phyloP scores from a whole-genome alignment of 2,113 vertebrate species.

The Microcebus tavaratra region DNA sequence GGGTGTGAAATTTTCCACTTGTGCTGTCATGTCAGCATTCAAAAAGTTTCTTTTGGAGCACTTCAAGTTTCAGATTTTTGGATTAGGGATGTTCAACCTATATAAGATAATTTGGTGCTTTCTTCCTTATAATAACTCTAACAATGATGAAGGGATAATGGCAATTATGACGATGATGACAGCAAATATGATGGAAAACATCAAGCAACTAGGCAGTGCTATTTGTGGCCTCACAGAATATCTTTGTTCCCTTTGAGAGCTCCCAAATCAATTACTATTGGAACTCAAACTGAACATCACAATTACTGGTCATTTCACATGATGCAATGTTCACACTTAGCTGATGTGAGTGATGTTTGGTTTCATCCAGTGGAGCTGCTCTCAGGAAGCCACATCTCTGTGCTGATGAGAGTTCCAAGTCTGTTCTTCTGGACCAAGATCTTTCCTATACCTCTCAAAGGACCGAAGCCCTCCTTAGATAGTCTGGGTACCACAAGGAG shows the following conservation, averaged over 20 bases:
- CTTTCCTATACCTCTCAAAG: not conserved
- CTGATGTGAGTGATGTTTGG: not conserved
- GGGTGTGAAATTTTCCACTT: not conserved
- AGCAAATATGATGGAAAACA: not conserved
- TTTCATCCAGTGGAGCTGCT: not conserved
- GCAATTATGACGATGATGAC: no score
- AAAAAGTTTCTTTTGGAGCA: not conserved
- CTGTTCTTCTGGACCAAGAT: not conserved
- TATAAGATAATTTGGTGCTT: not conserved
- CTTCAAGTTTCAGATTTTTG: not conserved
- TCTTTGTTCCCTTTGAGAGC: not conserved
- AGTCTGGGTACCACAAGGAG: not conserved
- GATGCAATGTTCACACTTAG: not conserved
- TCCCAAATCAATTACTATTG: not conserved
- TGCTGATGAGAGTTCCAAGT: not conserved
- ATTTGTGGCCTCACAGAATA: not conserved
- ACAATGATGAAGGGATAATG: not conserved
- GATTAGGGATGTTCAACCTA: not conserved
- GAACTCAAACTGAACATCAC: not conserved
- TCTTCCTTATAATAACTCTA: not conserved
- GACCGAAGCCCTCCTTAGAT: not conserved
- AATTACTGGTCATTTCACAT: not conserved
- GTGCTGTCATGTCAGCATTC: not conserved
- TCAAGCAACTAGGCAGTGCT: not conserved
- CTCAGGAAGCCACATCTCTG: not conserved